phyloP scores from a whole-genome alignment of 2,888 invertebrate genomes.

The Pterostichus niger region DNA sequence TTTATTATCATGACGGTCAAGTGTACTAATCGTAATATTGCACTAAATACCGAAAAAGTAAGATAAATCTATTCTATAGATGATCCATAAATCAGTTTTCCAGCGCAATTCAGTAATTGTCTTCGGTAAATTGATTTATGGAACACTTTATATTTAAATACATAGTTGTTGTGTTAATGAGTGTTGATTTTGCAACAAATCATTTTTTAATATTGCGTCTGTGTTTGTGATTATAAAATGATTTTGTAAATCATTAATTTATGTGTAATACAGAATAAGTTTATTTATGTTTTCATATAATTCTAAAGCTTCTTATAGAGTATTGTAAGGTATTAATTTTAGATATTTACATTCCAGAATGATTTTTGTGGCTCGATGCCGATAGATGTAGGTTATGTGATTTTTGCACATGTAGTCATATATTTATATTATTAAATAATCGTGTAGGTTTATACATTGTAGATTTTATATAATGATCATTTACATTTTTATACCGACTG shows the following conservation, averaged over 20 bases:
- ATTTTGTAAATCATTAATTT: slow-evolving; percentile 11
- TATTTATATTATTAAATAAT: slow-evolving; percentile 36
- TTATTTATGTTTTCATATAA: not conserved
- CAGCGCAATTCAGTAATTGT: no score
- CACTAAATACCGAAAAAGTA: no score
- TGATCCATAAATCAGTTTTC: no score
- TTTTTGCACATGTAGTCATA: slow-evolving; percentile 55
- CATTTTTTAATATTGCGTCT: not conserved
- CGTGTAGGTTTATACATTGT: slow-evolving; percentile 46
- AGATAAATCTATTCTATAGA: no score
- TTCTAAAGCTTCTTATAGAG: not conserved
- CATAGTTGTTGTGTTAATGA: no score
- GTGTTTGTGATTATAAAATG: slow-evolving; percentile 19
- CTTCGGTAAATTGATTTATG: no score
- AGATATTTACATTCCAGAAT: slow-evolving; percentile 37
- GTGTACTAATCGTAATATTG: no score
- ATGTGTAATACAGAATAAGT: not conserved
- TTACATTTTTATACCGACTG: slow-evolving; percentile 56
- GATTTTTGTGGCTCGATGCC: not conserved
- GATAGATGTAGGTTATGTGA: slow-evolving; percentile 16
- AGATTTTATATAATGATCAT: slow-evolving; percentile 41
- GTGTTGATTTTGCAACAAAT: slow-evolving; percentile 3
- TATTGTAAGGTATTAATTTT: slow-evolving; percentile 4
- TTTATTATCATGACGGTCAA: no score
- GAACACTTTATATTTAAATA: no score